phyloP scores from a whole-genome alignment of 1,140 invertebrate genomes.

The Ditylenchus dipsaci region DNA sequence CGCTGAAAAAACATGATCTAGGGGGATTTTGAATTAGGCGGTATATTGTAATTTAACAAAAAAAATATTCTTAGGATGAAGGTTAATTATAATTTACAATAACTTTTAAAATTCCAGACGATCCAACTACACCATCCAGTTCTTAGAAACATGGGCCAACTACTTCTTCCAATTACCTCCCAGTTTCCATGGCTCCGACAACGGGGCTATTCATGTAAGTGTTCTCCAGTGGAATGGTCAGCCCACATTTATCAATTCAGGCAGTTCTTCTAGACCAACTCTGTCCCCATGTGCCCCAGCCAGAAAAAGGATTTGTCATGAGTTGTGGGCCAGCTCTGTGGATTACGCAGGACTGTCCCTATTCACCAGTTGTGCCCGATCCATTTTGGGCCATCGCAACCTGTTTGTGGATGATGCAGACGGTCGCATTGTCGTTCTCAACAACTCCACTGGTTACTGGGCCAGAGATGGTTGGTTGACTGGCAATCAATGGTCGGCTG shows the following conservation, averaged over 20 bases:
- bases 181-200: constrained; percentile 49
- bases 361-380: constrained; percentile 33
- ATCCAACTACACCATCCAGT: constrained; percentile 26
- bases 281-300: constrained; percentile 14
- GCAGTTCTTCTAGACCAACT: constrained; percentile 37
- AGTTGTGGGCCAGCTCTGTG: constrained; percentile 27
- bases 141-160: constrained; percentile 30
- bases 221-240: constrained; percentile 3
- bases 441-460: constrained; percentile 28
- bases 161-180: constrained; percentile 32
- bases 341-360: constrained; percentile 28
- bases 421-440: constrained; percentile 5
- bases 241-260: constrained; percentile 27
- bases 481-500: constrained; percentile 19
- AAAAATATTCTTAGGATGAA: too few species aligned
- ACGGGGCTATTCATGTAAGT: constrained; percentile 43
- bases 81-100: too few species aligned
- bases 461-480: constrained; percentile 42
- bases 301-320: constrained; percentile 6
- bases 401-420: constrained; percentile 8
- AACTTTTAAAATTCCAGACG: constrained; percentile 19
- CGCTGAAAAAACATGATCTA: too few species aligned
- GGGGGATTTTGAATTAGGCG: too few species aligned
- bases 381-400: constrained; percentile 30
- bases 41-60: too few species aligned